Evolutionary conservation across 1,140 invertebrate genomes (phyloP), one percentile per base, ranked within the genome.

Genomic region (Drosophila tristis): DNA sequence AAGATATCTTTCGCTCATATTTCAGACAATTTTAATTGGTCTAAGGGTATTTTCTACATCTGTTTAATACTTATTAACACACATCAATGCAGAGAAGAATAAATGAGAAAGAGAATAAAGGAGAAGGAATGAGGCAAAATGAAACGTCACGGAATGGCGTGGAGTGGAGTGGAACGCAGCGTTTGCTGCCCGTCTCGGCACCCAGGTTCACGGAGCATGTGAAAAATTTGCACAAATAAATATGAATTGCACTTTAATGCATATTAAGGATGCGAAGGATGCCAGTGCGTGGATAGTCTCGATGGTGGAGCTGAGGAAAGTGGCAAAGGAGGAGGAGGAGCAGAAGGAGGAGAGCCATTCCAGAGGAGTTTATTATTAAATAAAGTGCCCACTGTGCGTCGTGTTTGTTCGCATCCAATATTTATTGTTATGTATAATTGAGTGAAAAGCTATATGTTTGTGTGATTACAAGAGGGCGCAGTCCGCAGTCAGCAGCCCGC

Each of bases 201-300:
- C 39, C 55, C 55, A 31, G 39, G 44, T 67, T 51, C 71, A 47
- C 50, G 16, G 63, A 59, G 82, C 70, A 82, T 89, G 79, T 67
- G 75, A 80, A 89, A 89, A 87, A 87, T 89, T 89, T 87, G 84
- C 84, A 89, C 84, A 87, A 87, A 87, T 87, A 87, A 87, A 84
- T 87, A 89, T 87, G 84, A 87, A 87, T 87, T 87, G 84, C 84
- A 87, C 84, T 87, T 87, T 87, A 89, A 87, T 87, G 84, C 84
- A 89, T 84, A 89, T 89, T 89, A 87, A 87, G 79, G 51, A 82
- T 64, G 66, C 57, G 61, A 66, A 74, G 70, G 57, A 59, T 51
- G 50, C 48, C 54, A 8, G 55, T 20, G 20, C 26, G 50, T 6
- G 44, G 58, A 20, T 25, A 15, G 29, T n/a, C 35, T n/a, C 35